Conservation (phyloP, 2,888 invertebrate species). For the Ophion ventricosus region DNA sequence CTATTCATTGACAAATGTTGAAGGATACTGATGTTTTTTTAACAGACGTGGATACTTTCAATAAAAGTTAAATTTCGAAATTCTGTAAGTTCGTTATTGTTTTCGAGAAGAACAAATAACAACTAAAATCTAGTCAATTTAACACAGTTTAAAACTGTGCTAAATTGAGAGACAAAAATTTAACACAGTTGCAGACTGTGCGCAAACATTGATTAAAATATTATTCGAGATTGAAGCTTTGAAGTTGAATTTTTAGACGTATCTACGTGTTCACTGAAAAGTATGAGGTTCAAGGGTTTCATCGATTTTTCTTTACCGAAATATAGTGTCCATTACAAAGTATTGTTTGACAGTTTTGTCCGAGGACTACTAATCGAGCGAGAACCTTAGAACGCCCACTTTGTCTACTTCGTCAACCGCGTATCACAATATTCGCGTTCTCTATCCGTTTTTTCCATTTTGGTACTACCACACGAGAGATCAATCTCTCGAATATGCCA, state of each 20-base stretch:
- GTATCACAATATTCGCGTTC: background rate
- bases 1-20: background rate
- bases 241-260: background rate
- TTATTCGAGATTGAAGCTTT: background rate
- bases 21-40: background rate
- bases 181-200: background rate
- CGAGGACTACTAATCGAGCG: background rate
- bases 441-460: background rate
- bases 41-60: background rate
- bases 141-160: background rate
- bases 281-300: background rate
- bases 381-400: background rate
- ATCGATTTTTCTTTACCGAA: background rate
- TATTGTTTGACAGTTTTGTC: background rate
- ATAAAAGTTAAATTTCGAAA: background rate
- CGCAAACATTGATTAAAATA: no score
- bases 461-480: slow-evolving; percentile 5
- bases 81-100: background rate
- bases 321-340: background rate
- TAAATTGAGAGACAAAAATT: no score
- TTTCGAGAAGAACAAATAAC: no score
- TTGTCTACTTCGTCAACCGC: background rate
- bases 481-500: slow-evolving; percentile 53
- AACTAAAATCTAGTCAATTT: background rate
- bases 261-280: background rate